phyloP scores from a whole-genome alignment of 1,140 invertebrate species.

The Saccostrea echinata region DNA sequence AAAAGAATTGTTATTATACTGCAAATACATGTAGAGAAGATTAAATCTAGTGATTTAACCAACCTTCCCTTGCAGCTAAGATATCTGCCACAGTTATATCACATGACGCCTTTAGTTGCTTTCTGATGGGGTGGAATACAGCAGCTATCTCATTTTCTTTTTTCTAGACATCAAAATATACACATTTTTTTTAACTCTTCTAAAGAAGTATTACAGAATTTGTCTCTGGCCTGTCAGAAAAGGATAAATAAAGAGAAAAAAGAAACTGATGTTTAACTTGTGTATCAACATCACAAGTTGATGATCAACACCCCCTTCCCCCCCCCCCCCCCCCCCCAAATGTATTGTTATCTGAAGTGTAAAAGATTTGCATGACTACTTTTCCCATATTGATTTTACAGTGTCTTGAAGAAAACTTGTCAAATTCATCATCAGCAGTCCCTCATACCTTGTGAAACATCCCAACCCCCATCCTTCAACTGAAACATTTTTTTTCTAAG shows the following conservation, averaged over 20 bases:
- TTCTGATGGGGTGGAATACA: conserved; percentile 86
- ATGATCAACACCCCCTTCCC: too few relatives aligned
- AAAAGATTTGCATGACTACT: too few relatives aligned
- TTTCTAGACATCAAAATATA: conserved; percentile 74
- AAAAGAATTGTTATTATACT: not conserved
- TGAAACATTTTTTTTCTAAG: not conserved
- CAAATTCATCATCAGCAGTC: not conserved
- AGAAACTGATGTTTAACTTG: too few relatives aligned
- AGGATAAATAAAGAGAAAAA: too few relatives aligned
- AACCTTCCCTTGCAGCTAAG: conserved; percentile 87
- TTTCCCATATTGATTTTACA: too few relatives aligned
- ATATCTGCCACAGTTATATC: conserved; percentile 87
- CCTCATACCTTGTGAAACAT: not conserved
- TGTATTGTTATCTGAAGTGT: too few relatives aligned
- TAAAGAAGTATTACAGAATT: too few relatives aligned
- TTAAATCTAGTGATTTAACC: conserved; percentile 7
- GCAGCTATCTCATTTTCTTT: conserved; percentile 88
- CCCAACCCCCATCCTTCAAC: not conserved
- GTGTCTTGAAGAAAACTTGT: too few relatives aligned
- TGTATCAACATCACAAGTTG: too few relatives aligned
- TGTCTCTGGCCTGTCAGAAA: too few relatives aligned
- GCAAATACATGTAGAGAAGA: not conserved
- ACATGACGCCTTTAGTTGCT: conserved; percentile 84
- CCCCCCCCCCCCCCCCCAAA: too few relatives aligned
- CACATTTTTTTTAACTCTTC: not conserved